These are phyloP conservation scores for Allacma fusca DNA, from an alignment of 2,888 invertebrate genomes.

Conservation along the genomic window DNA sequence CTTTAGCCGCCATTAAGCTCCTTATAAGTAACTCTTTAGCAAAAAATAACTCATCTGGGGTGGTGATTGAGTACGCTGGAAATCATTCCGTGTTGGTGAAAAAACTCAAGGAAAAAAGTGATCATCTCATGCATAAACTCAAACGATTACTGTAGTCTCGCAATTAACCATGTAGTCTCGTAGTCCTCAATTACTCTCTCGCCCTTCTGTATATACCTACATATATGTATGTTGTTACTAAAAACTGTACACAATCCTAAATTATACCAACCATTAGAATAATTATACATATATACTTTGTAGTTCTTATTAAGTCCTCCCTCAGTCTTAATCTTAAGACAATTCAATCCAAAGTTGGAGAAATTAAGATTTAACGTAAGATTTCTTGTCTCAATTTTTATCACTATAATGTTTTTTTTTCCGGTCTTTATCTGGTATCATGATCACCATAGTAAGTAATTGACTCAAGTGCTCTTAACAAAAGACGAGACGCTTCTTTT, in stretches of 20 bases:
- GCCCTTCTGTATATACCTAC: not conserved
- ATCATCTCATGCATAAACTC: constrained; percentile 56
- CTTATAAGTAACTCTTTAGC: constrained; percentile 46
- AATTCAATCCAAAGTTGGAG: not conserved
- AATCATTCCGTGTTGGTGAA: constrained; percentile 52
- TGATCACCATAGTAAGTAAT: not conserved
- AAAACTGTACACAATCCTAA: too few relatives aligned
- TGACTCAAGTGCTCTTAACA: constrained; percentile 33
- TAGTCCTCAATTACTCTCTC: not conserved
- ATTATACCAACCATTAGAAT: too few relatives aligned
- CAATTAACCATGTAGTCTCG: not conserved
- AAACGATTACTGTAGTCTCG: constrained; percentile 52
- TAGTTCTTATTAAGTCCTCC: not conserved
- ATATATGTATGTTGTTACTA: too few relatives aligned
- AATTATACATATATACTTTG: too few relatives aligned
- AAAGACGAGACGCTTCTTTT: constrained; percentile 10
- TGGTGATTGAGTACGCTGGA: constrained; percentile 55
- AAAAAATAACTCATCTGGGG: constrained; percentile 44
- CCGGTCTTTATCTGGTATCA: not conserved
- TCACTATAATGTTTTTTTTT: not conserved
- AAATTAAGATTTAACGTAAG: constrained; percentile 8
- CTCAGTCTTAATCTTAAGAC: constrained; percentile 1
- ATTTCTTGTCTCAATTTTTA: constrained; percentile 3
- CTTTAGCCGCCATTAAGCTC: constrained; percentile 51
- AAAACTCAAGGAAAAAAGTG: constrained; percentile 54